These are phyloP conservation scores for Mimachlamys varia DNA, from an alignment of 2,888 invertebrate genomes.

Conservation along the genomic window DNA sequence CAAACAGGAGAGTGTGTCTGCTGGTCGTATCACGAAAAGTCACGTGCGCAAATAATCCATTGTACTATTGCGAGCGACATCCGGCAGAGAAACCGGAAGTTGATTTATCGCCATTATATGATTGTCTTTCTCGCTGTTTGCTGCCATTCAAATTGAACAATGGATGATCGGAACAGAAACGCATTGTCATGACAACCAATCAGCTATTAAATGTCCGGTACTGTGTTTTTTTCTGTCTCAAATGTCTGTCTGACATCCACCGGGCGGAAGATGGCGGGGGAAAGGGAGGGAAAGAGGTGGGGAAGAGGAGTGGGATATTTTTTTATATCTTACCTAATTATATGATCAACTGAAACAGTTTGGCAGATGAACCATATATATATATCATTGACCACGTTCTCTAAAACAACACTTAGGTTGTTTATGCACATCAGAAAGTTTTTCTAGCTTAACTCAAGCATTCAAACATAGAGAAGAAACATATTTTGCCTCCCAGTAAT, in stretches of 20 bases:
- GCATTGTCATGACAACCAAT: neutral
- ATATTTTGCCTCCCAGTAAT: neutral
- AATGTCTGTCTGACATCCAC: neutral
- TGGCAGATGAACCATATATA: neutral
- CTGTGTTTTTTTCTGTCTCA: neutral
- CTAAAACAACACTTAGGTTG: neutral
- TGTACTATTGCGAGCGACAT: neutral
- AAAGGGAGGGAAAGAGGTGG: too few relatives aligned
- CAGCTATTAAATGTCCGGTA: neutral
- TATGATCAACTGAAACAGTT: neutral
- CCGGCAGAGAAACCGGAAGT: slow-evolving; percentile 11
- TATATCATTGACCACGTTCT: neutral
- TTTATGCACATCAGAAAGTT: neutral
- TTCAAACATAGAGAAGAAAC: neutral
- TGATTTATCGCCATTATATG: slow-evolving; percentile 7
- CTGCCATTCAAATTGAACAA: neutral
- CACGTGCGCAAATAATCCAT: neutral
- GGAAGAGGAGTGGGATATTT: too few relatives aligned
- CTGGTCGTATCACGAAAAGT: neutral
- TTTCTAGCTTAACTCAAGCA: neutral
- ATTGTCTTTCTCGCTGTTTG: slow-evolving; percentile 18
- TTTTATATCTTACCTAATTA: too few relatives aligned
- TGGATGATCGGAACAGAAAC: neutral
- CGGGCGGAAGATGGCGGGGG: neutral
- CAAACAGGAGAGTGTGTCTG: neutral